phyloP scores from a whole-genome alignment of 2,797 vertebrate species.

The Spinus olivaceus region DNA sequence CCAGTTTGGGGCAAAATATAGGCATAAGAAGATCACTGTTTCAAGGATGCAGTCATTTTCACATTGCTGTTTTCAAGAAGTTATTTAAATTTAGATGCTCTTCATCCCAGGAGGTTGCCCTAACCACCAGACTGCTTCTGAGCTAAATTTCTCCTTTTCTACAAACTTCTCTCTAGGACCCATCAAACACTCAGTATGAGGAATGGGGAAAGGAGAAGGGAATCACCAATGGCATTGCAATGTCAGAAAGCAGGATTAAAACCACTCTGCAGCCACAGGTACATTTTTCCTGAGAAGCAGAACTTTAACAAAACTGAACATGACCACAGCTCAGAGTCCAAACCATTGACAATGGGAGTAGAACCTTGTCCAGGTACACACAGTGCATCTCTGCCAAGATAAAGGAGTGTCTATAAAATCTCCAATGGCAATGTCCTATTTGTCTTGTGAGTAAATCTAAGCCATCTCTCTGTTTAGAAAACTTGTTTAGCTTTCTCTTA shows the following conservation, averaged over 20 bases:
- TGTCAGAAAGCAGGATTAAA: not conserved
- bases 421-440: not conserved
- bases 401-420: not conserved
- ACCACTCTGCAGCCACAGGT: not conserved
- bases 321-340: not conserved
- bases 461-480: not conserved
- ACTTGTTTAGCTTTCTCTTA: not conserved
- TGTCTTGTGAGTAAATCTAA: not conserved
- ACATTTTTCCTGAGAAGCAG: not conserved
- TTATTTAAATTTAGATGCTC: not conserved
- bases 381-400: rapidly evolving
- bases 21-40: not conserved
- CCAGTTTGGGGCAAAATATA: not conserved
- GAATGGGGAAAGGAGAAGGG: not conserved
- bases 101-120: not conserved
- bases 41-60: not conserved
- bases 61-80: not conserved
- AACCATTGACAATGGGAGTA: rapidly evolving
- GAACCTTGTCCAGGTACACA: not conserved
- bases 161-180: not conserved
- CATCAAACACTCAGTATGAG: not conserved
- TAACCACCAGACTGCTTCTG: not conserved
- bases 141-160: not conserved
- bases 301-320: not conserved
- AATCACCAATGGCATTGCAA: not conserved